Percentiles rank a stretch among this genome's conserved stretches.
These are phyloP conservation scores for Esox lucius DNA, from an alignment of 2,797 vertebrate species.

Conservation along the genomic window DNA sequence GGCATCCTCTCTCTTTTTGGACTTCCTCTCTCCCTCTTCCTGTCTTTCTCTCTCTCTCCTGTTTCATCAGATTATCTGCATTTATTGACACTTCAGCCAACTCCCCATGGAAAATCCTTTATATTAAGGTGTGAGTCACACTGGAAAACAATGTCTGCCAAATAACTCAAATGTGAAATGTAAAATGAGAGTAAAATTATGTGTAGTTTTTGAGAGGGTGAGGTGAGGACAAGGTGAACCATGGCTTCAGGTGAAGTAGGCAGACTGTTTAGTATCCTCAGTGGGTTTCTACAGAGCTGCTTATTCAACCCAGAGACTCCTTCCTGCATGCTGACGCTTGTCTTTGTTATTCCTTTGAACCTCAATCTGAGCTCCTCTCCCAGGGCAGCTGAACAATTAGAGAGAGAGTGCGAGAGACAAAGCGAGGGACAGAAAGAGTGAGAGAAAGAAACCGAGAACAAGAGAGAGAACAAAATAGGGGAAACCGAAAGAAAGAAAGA, in stretches of 20 bases:
- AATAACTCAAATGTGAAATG: no score
- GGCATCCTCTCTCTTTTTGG: background rate
- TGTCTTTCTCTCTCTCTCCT: no score
- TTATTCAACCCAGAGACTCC: background rate
- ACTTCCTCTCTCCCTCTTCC: background rate
- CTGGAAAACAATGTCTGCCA: no score
- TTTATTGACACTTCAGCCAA: background rate
- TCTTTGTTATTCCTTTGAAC: background rate
- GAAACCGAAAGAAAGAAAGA: no score
- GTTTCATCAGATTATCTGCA: no score
- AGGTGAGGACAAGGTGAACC: slow-evolving; percentile 32
- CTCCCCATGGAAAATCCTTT: no score
- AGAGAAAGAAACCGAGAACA: no score
- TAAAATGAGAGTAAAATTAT: no score
- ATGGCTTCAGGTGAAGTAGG: slow-evolving; percentile 39
- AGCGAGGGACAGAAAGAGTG: background rate
- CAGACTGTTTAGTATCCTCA: slow-evolving; percentile 28
- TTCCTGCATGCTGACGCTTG: background rate
- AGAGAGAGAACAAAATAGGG: no score
- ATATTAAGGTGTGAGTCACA: no score
- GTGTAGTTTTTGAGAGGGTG: slow-evolving; percentile 13
- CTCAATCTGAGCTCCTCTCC: background rate
- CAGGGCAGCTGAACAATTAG: background rate
- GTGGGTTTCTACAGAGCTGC: background rate
- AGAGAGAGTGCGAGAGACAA: background rate